Evolutionary conservation across 2,797 vertebrate genomes (phyloP).

Genomic region (Enteromius unitaeniatus): DNA sequence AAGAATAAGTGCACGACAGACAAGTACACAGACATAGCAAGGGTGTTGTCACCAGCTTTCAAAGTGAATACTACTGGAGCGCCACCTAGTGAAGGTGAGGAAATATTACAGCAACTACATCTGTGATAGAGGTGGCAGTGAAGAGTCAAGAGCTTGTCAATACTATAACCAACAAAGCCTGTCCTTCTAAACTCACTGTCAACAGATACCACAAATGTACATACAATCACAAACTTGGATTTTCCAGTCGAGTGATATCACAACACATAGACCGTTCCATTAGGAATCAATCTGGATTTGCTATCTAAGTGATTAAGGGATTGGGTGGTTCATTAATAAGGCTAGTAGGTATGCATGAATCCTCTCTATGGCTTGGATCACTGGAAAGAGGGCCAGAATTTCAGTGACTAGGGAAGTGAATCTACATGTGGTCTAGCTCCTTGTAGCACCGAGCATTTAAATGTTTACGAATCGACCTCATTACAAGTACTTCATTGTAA

Average conservation of each 20-base stretch:
- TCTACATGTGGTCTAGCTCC: constrained; percentile 36
- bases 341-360: constrained; percentile 45
- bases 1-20: constrained; percentile 2
- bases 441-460: background rate
- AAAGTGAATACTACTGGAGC: constrained; percentile 24
- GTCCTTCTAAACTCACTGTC: constrained; percentile 28
- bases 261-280: constrained; percentile 44
- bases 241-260: constrained; percentile 40
- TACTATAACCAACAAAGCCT: background rate
- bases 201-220: constrained; percentile 24
- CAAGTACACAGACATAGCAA: constrained; percentile 25
- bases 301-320: constrained; percentile 36
- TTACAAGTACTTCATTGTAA: background rate
- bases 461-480: background rate
- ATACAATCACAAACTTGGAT: constrained; percentile 42
- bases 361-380: constrained; percentile 48
- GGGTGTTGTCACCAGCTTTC: background rate
- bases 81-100: constrained; percentile 48
- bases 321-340: constrained; percentile 55
- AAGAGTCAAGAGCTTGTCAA: constrained; percentile 30
- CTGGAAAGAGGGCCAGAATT: constrained; percentile 24
- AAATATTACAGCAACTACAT: constrained; percentile 36
- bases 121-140: constrained; percentile 37
- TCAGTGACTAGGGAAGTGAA: constrained; percentile 6
- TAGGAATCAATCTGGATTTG: constrained; percentile 49